phyloP scores from a whole-genome alignment of 2,113 vertebrate genomes.

The Dendrocopos noguchii region DNA sequence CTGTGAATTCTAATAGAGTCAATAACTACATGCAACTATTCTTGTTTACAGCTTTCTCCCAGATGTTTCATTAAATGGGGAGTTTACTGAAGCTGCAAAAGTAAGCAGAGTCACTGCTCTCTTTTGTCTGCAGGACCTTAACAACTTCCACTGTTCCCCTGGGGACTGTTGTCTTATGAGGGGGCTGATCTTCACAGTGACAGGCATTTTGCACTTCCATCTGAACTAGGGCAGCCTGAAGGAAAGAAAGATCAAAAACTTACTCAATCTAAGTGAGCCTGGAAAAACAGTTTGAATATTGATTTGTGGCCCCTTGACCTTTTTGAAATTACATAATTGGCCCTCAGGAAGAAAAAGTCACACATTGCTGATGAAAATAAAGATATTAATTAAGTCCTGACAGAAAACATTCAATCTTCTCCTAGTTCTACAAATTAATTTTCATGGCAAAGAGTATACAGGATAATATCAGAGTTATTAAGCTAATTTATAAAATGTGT shows the following conservation, averaged over 20 bases:
- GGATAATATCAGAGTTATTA: not conserved
- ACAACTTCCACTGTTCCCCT: not conserved
- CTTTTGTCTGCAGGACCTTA: not conserved
- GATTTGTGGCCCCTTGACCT: constrained; percentile 15
- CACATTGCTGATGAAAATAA: not conserved
- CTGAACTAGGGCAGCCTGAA: not conserved
- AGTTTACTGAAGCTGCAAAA: not conserved
- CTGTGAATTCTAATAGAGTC: not conserved
- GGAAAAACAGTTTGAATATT: constrained; percentile 29
- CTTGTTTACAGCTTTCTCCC: not conserved
- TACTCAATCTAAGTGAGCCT: not conserved
- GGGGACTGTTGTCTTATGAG: not conserved
- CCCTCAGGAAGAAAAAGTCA: not conserved
- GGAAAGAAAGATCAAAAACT: not conserved
- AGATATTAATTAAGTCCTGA: constrained; percentile 23
- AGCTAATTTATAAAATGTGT: not conserved
- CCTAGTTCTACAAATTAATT: not conserved
- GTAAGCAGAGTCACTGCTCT: not conserved
- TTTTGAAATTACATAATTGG: constrained; percentile 17
- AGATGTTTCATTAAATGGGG: not conserved
- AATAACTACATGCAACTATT: not conserved
- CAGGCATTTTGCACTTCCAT: not conserved
- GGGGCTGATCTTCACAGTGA: not conserved
- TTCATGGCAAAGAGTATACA: not conserved
- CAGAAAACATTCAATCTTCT: not conserved